Percentiles rank a stretch among this genome's conserved stretches.
Conservation (phyloP, 2,113 vertebrate species). For the Phainopepla nitens region DNA sequence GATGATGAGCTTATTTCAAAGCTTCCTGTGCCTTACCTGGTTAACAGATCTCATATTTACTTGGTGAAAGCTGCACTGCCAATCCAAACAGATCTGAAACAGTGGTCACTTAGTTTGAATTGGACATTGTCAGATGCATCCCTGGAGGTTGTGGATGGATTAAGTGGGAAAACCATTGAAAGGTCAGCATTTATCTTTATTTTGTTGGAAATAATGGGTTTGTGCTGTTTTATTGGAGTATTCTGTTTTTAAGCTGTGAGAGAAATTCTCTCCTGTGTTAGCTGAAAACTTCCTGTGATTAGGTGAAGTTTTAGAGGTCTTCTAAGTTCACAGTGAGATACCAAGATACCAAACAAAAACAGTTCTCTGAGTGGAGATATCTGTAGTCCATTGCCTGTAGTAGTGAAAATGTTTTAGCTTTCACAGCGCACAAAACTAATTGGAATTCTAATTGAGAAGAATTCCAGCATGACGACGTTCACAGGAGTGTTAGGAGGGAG, state of each 20-base stretch:
- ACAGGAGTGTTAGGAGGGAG: no score
- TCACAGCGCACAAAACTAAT: fast-evolving
- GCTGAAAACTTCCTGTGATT: neutral
- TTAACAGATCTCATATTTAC: conserved; percentile 81
- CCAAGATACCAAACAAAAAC: neutral
- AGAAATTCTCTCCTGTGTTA: neutral
- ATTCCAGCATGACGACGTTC: neutral
- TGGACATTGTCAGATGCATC: conserved; percentile 85
- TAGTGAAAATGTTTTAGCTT: neutral
- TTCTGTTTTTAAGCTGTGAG: neutral
- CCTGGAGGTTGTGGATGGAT: conserved; percentile 85
- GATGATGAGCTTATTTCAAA: conserved; percentile 79
- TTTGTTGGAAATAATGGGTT: neutral
- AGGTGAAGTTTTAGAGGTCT: neutral
- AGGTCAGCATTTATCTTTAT: conserved; percentile 71
- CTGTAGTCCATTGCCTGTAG: neutral
- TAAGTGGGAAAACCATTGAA: conserved; percentile 81
- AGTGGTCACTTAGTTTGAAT: conserved; percentile 77
- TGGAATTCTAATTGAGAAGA: neutral
- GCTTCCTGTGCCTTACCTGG: conserved; percentile 86
- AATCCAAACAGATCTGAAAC: conserved; percentile 3
- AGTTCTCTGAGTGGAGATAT: neutral
- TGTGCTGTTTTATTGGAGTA: neutral
- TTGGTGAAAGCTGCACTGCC: conserved; percentile 72
- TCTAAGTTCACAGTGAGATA: neutral